Percentiles rank a stretch among this genome's conserved stretches.
phyloP scores from a whole-genome alignment of 2,113 vertebrate species.

The Sphyrna mokarran region DNA sequence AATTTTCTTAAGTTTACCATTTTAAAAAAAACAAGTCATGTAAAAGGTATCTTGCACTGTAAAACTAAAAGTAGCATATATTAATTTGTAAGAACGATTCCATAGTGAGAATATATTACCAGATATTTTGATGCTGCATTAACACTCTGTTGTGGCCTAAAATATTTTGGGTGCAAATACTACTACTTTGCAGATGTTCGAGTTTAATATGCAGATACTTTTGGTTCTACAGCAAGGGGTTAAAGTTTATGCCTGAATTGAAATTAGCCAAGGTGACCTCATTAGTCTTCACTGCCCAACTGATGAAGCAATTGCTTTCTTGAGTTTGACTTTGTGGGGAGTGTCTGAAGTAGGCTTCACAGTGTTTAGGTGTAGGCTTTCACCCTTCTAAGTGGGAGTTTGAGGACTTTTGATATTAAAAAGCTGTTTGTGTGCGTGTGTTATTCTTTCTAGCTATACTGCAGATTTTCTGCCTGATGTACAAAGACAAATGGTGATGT shows the following conservation, averaged over 20 bases:
- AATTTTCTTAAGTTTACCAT: constrained; percentile 59
- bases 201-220: constrained; percentile 24
- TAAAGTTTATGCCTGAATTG: constrained; percentile 42
- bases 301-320: constrained; percentile 49
- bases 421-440: constrained; percentile 42
- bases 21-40: constrained; percentile 49
- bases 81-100: constrained; percentile 1
- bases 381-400: constrained; percentile 49
- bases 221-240: constrained; percentile 25
- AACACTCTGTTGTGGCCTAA: not conserved
- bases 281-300: constrained; percentile 43
- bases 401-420: constrained; percentile 61
- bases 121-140: constrained; percentile 25
- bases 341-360: constrained; percentile 66
- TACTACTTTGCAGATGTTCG: not conserved
- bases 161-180: constrained; percentile 10
- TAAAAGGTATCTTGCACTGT: constrained; percentile 50
- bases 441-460: constrained; percentile 57
- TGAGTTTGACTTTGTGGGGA: constrained; percentile 54
- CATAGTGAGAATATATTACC: not conserved
- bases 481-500: constrained; percentile 94
- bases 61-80: constrained; percentile 24
- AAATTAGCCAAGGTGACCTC: constrained; percentile 48
- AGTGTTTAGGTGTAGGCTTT: constrained; percentile 70
- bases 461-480: constrained; percentile 79